Conservation (phyloP, 1,140 invertebrate genomes). For the Microplitis demolitor region DNA sequence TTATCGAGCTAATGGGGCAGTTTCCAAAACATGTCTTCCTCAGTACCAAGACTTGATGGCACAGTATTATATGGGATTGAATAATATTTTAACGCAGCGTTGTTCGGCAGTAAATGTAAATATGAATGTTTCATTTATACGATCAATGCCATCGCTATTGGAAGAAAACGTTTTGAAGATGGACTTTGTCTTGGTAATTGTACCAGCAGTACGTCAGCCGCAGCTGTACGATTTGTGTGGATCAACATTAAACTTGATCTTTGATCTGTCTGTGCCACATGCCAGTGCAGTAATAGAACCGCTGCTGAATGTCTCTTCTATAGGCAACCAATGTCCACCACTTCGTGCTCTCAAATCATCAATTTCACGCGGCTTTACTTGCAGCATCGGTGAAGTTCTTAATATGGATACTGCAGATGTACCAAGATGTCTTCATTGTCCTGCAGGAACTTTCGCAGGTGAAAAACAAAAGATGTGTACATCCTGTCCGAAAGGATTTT, state of each 20-base stretch:
- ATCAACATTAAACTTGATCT: slow-evolving; percentile 89
- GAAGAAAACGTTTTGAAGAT: slow-evolving; percentile 89
- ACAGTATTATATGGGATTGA: slow-evolving; percentile 80
- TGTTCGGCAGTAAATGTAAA: slow-evolving; percentile 94
- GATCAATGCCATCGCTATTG: slow-evolving; percentile 74
- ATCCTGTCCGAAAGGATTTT: slow-evolving; percentile 87
- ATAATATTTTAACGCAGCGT: slow-evolving; percentile 82
- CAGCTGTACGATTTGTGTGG: slow-evolving; percentile 94
- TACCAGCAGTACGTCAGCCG: slow-evolving; percentile 83
- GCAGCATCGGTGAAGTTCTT: slow-evolving; percentile 89
- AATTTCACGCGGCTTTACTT: slow-evolving; percentile 88
- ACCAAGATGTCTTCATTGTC: slow-evolving; percentile 88
- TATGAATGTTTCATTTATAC: slow-evolving; percentile 90
- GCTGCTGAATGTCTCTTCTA: slow-evolving; percentile 83
- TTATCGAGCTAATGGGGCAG: slow-evolving; percentile 88
- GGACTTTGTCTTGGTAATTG: slow-evolving; percentile 85
- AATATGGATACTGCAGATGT: slow-evolving; percentile 91
- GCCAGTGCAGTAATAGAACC: slow-evolving; percentile 90
- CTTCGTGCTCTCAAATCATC: slow-evolving; percentile 83
- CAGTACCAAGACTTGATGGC: slow-evolving; percentile 85
- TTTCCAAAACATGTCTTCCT: slow-evolving; percentile 79
- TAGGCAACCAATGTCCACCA: slow-evolving; percentile 90
- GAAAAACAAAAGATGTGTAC: slow-evolving; percentile 86
- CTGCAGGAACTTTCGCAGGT: slow-evolving; percentile 90
- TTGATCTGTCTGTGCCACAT: slow-evolving; percentile 90